Evolutionary conservation across 1,140 invertebrate species (phyloP), one percentile per base, ranked within the genome.

Genomic region (Telenomus remus): DNA sequence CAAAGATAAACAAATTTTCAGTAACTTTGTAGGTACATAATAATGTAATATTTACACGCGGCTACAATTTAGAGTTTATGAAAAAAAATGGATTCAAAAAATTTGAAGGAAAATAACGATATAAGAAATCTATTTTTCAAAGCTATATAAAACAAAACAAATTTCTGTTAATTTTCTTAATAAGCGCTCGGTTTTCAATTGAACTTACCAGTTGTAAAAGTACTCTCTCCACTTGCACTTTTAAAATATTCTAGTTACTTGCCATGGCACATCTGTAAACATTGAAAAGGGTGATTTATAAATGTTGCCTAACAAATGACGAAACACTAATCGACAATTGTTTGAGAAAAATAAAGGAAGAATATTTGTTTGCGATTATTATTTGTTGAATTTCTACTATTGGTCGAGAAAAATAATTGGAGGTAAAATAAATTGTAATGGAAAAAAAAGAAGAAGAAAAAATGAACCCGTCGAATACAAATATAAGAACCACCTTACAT

Each of bases 401-500:
- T 27, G 1, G n/a, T n/a, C n/a, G n/a, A n/a, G n/a, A n/a, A n/a
- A n/a, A 44, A 14, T 13, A 13, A 8, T 44, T 44, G n/a, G n/a
- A 44, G 1, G 11, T 13, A 44, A 13, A 14, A 37, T 43, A 55
- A 48, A 54, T 48, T 2, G 35, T 19, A 7, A 44, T 5, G 12
- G 12, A 11, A 57, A 3, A 27, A 6, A 16, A 27, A 47, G 47
- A 9, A 10, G 39, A 61, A 43, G 39, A 51, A 44, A 46, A 19
- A 10, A 3, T 35, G 4, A 63, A 50, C 50, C 59, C 59, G 37
- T 7, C 51, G 51, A 56, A 46, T 57, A 63, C 53, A 2, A 57
- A 46, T 54, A 57, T 64, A 50, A 64, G 68, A 71, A 71, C 68
- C 68, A 71, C 53, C 68, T 71, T 71, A 71, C 59, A 53, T 64